phyloP scores from a whole-genome alignment of 2,888 invertebrate genomes.

The Gastracanthus pulcherrimus region DNA sequence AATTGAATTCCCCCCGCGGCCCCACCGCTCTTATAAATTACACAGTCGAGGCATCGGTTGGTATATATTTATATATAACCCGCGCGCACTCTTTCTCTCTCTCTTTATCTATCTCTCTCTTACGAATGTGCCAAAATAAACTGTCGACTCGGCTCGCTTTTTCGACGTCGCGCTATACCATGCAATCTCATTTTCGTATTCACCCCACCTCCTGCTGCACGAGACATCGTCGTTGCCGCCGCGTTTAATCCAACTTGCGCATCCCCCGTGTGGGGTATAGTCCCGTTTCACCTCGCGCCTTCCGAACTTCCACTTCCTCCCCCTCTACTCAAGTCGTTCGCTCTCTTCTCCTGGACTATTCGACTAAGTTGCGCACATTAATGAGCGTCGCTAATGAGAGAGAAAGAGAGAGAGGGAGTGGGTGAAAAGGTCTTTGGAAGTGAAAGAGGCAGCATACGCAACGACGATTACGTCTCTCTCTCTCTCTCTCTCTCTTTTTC shows the following conservation, averaged over 20 bases:
- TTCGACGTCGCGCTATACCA: neutral
- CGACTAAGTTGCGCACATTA: neutral
- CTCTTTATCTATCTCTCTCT: neutral
- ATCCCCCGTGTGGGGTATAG: neutral
- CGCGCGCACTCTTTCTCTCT: neutral
- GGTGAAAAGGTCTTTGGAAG: neutral
- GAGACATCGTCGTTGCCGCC: neutral
- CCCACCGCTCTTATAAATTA: neutral
- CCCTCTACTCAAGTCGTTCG: too few relatives aligned
- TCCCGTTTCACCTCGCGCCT: neutral
- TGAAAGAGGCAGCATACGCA: neutral
- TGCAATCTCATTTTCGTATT: conserved; percentile 3
- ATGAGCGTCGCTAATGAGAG: neutral
- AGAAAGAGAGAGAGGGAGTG: neutral
- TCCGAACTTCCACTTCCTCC: too few relatives aligned
- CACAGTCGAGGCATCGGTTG: neutral
- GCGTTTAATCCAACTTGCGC: neutral
- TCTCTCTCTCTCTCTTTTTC: too few relatives aligned
- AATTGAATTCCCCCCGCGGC: conserved; percentile 13
- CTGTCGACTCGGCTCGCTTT: neutral
- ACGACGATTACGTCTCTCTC: neutral
- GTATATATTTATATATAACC: neutral
- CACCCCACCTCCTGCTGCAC: too few relatives aligned
- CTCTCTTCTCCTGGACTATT: neutral
- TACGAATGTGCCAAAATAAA: neutral